phyloP scores from a whole-genome alignment of 2,113 vertebrate species.

The Equus przewalskii region DNA sequence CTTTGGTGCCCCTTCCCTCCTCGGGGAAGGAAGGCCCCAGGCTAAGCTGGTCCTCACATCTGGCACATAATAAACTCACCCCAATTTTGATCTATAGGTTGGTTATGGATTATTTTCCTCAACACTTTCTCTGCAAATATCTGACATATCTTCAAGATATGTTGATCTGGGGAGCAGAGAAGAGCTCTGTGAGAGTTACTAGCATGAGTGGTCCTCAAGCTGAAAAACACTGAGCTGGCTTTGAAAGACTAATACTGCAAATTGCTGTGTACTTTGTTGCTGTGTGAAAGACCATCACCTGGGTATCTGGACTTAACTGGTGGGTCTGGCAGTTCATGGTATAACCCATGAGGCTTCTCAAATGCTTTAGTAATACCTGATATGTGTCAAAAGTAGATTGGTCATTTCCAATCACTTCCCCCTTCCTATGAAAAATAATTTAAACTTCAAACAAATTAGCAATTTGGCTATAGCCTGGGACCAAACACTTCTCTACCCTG shows the following conservation, averaged over 20 bases:
- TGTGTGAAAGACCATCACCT: neutral
- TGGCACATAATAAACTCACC: no score
- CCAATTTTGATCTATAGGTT: no score
- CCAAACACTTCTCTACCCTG: neutral
- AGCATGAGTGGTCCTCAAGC: neutral
- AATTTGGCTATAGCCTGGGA: neutral
- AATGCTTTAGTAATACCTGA: neutral
- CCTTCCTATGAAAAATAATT: slow-evolving; percentile 52
- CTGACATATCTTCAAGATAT: slow-evolving; percentile 22
- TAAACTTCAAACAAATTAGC: slow-evolving; percentile 40
- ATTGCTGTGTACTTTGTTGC: neutral
- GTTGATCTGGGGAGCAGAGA: neutral
- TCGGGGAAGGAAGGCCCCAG: no score
- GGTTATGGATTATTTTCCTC: no score
- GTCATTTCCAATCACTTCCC: neutral
- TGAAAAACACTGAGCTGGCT: neutral
- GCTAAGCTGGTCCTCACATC: no score
- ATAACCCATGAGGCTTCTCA: neutral
- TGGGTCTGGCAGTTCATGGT: neutral
- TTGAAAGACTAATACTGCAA: neutral
- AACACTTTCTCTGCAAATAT: slow-evolving; percentile 17
- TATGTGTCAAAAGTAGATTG: neutral
- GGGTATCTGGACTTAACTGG: neutral
- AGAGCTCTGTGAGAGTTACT: neutral
- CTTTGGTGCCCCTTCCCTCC: no score